phyloP scores from a whole-genome alignment of 1,140 invertebrate species.

The Drosophila ohnishii region DNA sequence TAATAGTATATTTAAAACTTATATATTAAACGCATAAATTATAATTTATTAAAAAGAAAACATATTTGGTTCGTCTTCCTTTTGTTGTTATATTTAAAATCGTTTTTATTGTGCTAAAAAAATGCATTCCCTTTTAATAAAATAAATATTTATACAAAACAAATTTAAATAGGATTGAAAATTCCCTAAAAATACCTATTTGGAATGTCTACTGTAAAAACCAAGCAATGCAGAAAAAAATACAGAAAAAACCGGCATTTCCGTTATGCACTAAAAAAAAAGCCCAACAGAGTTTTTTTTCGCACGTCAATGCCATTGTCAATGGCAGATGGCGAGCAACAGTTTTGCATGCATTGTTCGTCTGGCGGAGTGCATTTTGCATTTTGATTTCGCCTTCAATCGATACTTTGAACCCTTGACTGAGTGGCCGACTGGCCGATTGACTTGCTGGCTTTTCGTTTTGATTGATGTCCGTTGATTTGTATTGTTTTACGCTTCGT shows the following conservation, averaged over 20 bases:
- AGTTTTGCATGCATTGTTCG: conserved; percentile 59
- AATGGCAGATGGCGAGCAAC: too few species aligned
- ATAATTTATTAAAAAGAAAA: too few species aligned
- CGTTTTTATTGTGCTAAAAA: too few species aligned
- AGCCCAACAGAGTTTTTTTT: not conserved
- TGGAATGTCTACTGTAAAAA: not conserved
- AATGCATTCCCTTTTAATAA: too few species aligned
- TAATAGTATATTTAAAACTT: too few species aligned
- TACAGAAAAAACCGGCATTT: conserved; percentile 10
- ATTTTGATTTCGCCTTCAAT: conserved; percentile 59
- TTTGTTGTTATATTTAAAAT: too few species aligned
- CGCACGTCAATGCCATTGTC: too few species aligned
- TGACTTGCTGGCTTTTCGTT: conserved; percentile 54
- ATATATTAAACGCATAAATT: too few species aligned
- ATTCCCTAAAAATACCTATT: not conserved
- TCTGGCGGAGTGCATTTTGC: conserved; percentile 49
- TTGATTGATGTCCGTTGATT: conserved; percentile 59
- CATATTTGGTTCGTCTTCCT: too few species aligned
- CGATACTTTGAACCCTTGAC: conserved; percentile 66
- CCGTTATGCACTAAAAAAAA: conserved; percentile 31
- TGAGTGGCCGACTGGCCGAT: conserved; percentile 54
- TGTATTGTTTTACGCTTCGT: conserved; percentile 35
- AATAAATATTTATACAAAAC: too few species aligned
- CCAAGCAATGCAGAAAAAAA: not conserved
- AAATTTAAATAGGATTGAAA: not conserved